Evolutionary conservation across 2,113 vertebrate genomes (phyloP), one percentile per base, ranked within the genome.

Genomic region (Sinocyclocheilus rhinocerous): DNA sequence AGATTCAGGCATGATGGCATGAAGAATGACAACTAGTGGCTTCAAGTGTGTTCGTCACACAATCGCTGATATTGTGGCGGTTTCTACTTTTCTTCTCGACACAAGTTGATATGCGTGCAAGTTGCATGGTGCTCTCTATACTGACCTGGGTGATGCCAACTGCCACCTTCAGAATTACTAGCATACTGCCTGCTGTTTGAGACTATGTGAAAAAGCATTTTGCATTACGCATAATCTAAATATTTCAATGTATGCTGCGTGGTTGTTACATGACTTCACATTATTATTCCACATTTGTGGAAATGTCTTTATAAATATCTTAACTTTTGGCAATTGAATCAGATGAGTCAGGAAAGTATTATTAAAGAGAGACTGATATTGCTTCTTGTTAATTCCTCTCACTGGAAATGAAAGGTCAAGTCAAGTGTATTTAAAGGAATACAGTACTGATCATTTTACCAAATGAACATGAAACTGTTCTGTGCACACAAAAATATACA

Each of bases 21-120:
- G 42, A 67, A 84, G 82, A 72, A 57, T 89, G 77, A 52, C 81
- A 80, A 29, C 45, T 22, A 26, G 55, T 67, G 87, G 65, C 72
- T 76, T 65, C 36, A 18, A 42, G 42, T 45, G 61, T 63, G 39
- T 52, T 50, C 29, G 24, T 18, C 15, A 63, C 39, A 26, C n/a
- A 45, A 26, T 70, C 1, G 29, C 42, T 70, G 45, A 33, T 22
- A 52, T 82, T 70, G 81, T 70, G 45, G 10, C 26, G 0, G 24
- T 16, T 82, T 16, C 45, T 24, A 52, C 26, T n/a, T 52, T 79
- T 10, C 48, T 15, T 48, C 63, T 15, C 16, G 48, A 29, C 80
- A 69, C 15, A 69, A 67, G 39, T 48, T 82, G 78, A 39, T 9
- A 10, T 63, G 57, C 0, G 1, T 80, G 36, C 29, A 45, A 80